Conservation (phyloP, 2,888 invertebrate species). For the Agriopis leucophaearia region DNA sequence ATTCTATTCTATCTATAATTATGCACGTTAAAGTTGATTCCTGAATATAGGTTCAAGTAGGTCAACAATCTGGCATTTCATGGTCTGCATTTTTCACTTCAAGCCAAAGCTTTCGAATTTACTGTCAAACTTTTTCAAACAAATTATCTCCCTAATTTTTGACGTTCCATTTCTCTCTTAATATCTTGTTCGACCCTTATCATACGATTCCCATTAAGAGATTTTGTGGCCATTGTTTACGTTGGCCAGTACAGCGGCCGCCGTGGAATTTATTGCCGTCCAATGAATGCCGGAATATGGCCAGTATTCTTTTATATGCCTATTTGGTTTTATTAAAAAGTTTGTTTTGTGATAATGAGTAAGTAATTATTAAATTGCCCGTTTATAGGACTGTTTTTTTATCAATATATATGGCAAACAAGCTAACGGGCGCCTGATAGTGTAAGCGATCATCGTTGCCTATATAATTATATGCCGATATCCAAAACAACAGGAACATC, state of each 20-base stretch:
- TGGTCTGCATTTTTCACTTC: not conserved
- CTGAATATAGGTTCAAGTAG: not conserved
- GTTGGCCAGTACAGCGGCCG: slow-evolving; percentile 14
- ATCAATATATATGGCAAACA: too few relatives aligned
- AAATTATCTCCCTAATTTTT: slow-evolving; percentile 22
- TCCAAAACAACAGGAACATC: too few relatives aligned
- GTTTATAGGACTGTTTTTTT: too few relatives aligned
- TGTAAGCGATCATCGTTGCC: too few relatives aligned
- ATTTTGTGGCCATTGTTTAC: slow-evolving; percentile 44
- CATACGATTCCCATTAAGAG: slow-evolving; percentile 42
- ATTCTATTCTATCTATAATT: not conserved
- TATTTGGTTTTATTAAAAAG: slow-evolving; percentile 34
- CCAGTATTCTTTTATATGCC: slow-evolving; percentile 23
- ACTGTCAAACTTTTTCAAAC: slow-evolving; percentile 8
- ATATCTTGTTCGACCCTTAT: slow-evolving; percentile 43
- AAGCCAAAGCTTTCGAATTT: not conserved
- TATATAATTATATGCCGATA: too few relatives aligned
- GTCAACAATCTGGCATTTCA: not conserved
- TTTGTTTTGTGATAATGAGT: slow-evolving; percentile 14
- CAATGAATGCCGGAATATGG: slow-evolving; percentile 20
- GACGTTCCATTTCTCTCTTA: slow-evolving; percentile 21
- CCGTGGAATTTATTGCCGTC: slow-evolving; percentile 22
- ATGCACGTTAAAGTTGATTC: not conserved
- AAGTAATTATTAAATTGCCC: slow-evolving; percentile 12
- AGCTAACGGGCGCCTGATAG: too few relatives aligned